Evolutionary conservation across 1,140 invertebrate genomes (phyloP), one percentile per base, ranked within the genome.

Genomic region (Tetraneura akinire): DNA sequence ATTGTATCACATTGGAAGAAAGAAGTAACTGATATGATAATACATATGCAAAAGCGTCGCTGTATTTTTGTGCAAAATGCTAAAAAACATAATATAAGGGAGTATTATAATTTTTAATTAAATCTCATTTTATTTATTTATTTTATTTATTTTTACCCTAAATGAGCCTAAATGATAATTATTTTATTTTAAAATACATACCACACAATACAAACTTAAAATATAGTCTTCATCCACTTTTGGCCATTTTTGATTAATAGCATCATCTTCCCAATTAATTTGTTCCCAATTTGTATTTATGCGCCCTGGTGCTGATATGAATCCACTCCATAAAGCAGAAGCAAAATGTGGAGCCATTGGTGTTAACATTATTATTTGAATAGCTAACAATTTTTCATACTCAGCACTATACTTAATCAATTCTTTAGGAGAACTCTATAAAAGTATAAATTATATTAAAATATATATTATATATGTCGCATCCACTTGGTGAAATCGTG

Each of bases 261-360:
- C 90, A 85, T 88, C 86, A 81, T 88, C 87, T 37, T 91, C 84
- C 89, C 91, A 92, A 47, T 88, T 83, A 23, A 93, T 86, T 85
- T 90, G 88, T 11, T 85, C 82, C 47, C 87, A 85, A 70, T 86
- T 82, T 71, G 84, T 80, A 85, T 86, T 86, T 21, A 89, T 83
- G 84, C 88, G 87, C 81, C 90, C 86, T 8, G 89, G 88, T 11
- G 89, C 89, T 1, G 88, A 87, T 23, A 88, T 84, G 83, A 96
- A 91, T 47, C 90, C 93, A 45, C 89, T 87, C 96, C 96, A 98
- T 45, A 97, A 86, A 86, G 97, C 94, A 1, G 92, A 94, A 13
- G 94, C 90, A 85, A 97, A 97, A 85, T 96, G 93, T 11, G 96
- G 96, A 8, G 92, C 91, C 82, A 98, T 88, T 0, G 96, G 95